These are phyloP conservation scores for Pelosia muscerda DNA, from an alignment of 2,888 invertebrate species.

Conservation along the genomic window DNA sequence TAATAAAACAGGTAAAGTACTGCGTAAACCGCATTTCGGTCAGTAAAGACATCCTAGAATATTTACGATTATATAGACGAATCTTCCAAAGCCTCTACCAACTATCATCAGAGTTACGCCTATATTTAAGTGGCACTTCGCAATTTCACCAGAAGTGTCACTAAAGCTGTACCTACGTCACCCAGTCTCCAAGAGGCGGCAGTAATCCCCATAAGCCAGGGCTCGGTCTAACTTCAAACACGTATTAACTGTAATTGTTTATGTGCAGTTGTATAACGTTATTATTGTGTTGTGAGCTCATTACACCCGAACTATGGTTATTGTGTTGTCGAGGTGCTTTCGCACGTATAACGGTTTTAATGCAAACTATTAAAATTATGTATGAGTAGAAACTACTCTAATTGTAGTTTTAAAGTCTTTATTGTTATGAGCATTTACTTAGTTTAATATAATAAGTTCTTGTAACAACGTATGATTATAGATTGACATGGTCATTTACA, in stretches of 20 bases:
- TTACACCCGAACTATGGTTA: slow-evolving; percentile 10
- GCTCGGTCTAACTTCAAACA: slow-evolving; percentile 42
- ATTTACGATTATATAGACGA: background rate
- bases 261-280: slow-evolving; percentile 38
- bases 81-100: background rate
- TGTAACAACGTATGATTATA: no score
- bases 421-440: no score
- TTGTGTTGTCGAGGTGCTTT: slow-evolving; percentile 1
- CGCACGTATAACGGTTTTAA: slow-evolving; percentile 10
- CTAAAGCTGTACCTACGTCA: slow-evolving; percentile 35
- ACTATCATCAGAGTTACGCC: background rate
- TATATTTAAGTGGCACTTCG: slow-evolving; percentile 20
- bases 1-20: no score
- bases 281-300: slow-evolving; percentile 29
- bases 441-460: no score
- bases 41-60: no score
- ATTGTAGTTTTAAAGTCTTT: background rate
- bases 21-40: no score
- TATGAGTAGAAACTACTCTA: background rate
- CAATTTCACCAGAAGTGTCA: slow-evolving; percentile 33
- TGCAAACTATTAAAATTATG: slow-evolving; percentile 1
- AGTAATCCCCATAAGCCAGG: slow-evolving; percentile 43
- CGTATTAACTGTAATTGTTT: slow-evolving; percentile 50
- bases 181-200: slow-evolving; percentile 37
- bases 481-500: no score